Evolutionary conservation across 2,888 invertebrate genomes (phyloP).

Genomic region (Aquatica leii): DNA sequence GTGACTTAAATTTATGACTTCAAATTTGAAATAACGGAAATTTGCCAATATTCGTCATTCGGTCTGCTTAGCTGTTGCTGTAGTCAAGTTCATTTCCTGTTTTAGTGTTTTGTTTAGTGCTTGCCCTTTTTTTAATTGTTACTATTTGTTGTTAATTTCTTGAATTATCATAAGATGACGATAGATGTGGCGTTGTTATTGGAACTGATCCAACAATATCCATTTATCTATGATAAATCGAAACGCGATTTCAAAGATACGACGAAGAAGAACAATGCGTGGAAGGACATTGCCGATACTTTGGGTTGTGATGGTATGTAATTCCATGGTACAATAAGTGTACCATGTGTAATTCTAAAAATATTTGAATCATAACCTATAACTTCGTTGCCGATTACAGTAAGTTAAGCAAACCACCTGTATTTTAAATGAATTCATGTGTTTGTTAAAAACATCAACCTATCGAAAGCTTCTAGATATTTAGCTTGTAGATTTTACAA

Average conservation of each 20-base stretch:
- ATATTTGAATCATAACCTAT: background rate
- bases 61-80: no score
- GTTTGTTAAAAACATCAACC: conserved; percentile 5
- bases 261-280: background rate
- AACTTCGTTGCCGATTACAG: background rate
- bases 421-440: background rate
- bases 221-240: conserved; percentile 2
- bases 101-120: no score
- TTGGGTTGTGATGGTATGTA: background rate
- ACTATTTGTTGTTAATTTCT: no score
- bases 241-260: background rate
- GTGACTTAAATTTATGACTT: no score
- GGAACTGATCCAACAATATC: background rate
- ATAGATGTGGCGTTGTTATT: conserved; percentile 3
- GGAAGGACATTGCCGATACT: background rate
- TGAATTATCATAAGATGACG: no score
- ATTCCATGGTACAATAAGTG: no score
- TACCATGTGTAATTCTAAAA: no score
- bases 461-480: conserved; percentile 1
- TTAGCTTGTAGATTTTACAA: no score
- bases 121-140: no score
- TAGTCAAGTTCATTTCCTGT: no score
- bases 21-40: no score
- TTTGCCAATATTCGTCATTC: no score
- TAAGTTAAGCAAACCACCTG: conserved; percentile 2